Percentiles rank a stretch among this genome's conserved stretches.
Evolutionary conservation across 2,113 vertebrate species (phyloP).

Genomic region (Gymnogyps californianus): DNA sequence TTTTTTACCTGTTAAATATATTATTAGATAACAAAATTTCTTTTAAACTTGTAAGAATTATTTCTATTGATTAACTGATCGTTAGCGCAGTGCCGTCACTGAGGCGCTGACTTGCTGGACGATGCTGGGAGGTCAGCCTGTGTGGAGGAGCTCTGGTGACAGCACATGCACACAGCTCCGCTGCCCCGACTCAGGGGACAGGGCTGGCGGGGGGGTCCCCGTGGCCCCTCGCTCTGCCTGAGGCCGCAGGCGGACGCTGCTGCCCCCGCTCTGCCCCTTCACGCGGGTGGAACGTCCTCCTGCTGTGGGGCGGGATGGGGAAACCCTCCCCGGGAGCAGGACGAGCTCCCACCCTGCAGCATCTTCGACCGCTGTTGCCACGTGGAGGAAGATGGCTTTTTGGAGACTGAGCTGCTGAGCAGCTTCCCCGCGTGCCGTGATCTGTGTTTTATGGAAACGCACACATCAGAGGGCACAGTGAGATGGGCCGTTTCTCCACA

Average conservation of each 20-base stretch:
- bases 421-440: not conserved
- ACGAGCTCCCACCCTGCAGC: not conserved
- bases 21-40: not conserved
- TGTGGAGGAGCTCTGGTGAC: not conserved
- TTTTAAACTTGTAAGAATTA: not conserved
- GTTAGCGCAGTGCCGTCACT: accelerated
- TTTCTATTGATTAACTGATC: not conserved
- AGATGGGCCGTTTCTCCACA: not conserved
- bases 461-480: not conserved
- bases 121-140: not conserved
- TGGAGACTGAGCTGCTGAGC: not conserved
- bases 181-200: not conserved
- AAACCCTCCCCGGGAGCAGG: not conserved
- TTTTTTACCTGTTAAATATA: not conserved
- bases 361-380: not conserved
- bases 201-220: not conserved
- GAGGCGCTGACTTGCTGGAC: not conserved
- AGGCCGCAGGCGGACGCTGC: accelerated
- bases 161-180: accelerated
- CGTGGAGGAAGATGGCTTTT: not conserved
- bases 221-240: not conserved
- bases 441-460: not conserved
- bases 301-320: accelerated
- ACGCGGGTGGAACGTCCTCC: accelerated
- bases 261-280: not conserved